Base-by-base conservation (phyloP, 2,888 invertebrate species). In the Helicoverpa assulta region DNA sequence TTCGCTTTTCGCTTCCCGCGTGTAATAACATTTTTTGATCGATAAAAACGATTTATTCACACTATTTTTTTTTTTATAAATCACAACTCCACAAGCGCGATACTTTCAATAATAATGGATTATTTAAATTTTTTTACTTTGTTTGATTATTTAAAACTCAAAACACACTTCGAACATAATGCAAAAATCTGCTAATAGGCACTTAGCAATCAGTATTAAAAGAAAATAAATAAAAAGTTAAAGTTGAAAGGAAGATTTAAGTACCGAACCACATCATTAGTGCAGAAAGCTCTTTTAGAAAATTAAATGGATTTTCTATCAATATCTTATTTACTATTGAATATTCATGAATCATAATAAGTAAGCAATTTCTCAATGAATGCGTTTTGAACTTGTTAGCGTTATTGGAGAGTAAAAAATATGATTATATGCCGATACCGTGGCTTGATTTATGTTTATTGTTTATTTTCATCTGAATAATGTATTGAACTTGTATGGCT, bases 1-100 rank as follows among this genome's bases (percentile, higher is more conserved):
- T 91, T 90, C 89, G 89, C 90, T 91, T 89, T 85, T 86, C 80
- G 88, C 90, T 90, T 92, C 91, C 91, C 89, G 91, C 77, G 88
- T 92, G 93, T 88, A 92, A 94, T 89, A 94, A 92, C 92, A 88
- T 89, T 84, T 70, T 73, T 59, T 69, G 81, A 81, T 81, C 83
- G 92, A 92, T 91, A 91, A 87, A 73, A 85, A 68, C 76, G 73
- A 78, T 84, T 81, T 73, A 67, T 63, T 74, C 18, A 26, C 19
- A 21, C 47, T 54, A 43, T 50, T 50, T 64, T 56, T 52, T 40
- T 60, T 62, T 5, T 12, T 19, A 51, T 40, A n/a, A 50, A 47
- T 47, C 37, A 29, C 26, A 26, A 26, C 26, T 26, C 4, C 26
- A 26, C 52, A 47, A 4, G 3, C 29, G n/a, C 55, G 12, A 40